phyloP scores from a whole-genome alignment of 1,140 invertebrate genomes.

The Sogatella furcifera region DNA sequence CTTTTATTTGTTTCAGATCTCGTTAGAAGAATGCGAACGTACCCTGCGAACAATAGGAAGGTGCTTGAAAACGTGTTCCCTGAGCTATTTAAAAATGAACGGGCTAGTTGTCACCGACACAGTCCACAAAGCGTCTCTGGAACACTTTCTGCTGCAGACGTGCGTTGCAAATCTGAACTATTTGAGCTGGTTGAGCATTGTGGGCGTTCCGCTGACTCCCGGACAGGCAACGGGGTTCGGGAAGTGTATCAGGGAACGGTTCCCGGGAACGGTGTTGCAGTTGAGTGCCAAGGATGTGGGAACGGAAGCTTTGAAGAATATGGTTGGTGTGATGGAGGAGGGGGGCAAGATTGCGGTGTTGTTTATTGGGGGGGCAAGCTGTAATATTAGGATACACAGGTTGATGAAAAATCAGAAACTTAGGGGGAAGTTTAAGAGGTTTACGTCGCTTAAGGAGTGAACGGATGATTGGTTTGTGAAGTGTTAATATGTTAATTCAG shows the following conservation, averaged over 20 bases:
- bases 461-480: too few relatives aligned
- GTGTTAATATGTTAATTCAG: too few relatives aligned
- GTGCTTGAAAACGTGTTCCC: constrained; percentile 31
- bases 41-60: constrained; percentile 35
- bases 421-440: constrained; percentile 8
- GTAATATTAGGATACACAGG: constrained; percentile 18
- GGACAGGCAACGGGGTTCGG: constrained; percentile 32
- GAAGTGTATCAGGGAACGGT: constrained; percentile 35
- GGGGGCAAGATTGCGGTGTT: constrained; percentile 34
- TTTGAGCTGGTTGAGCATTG: constrained; percentile 35
- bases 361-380: constrained; percentile 33
- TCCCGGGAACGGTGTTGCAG: constrained; percentile 31
- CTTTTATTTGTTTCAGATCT: background rate
- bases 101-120: constrained; percentile 33
- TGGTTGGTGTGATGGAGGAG: constrained; percentile 34
- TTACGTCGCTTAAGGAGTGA: constrained; percentile 11
- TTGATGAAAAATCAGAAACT: constrained; percentile 14
- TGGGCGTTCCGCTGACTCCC: constrained; percentile 33
- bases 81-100: constrained; percentile 33
- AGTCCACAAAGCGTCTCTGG: constrained; percentile 27
- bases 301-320: constrained; percentile 32
- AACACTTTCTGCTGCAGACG: constrained; percentile 35
- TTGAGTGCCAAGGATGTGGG: constrained; percentile 35
- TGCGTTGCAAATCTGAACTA: constrained; percentile 32
- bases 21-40: constrained; percentile 24